phyloP scores from a whole-genome alignment of 2,888 invertebrate species.

The Habrosyne pyritoides region DNA sequence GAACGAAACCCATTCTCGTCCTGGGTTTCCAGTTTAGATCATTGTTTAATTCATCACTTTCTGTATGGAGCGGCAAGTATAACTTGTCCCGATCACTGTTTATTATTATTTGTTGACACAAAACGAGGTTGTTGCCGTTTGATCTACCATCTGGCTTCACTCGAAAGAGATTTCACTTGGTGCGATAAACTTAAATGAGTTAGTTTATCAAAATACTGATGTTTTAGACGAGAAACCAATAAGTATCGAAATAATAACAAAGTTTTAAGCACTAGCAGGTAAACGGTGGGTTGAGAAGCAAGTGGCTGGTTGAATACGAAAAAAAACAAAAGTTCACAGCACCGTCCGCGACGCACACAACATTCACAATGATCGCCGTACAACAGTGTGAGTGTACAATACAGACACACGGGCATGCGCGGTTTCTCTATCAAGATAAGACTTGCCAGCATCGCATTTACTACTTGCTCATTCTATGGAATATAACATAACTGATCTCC shows the following conservation, averaged over 20 bases:
- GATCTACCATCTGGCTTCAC: conserved; percentile 68
- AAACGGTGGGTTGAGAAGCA: conserved; percentile 56
- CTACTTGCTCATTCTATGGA: conserved; percentile 8
- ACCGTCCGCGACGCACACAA: conserved; percentile 47
- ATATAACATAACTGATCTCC: too few relatives aligned
- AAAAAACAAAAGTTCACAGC: conserved; percentile 65
- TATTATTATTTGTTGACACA: conserved; percentile 78
- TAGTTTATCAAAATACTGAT: conserved; percentile 25
- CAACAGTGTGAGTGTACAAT: conserved; percentile 68
- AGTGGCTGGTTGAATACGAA: conserved; percentile 53
- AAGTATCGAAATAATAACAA: conserved; percentile 35
- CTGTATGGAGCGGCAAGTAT: conserved; percentile 53
- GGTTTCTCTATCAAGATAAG: conserved; percentile 38
- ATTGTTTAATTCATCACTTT: conserved; percentile 78
- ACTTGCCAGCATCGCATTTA: conserved; percentile 40
- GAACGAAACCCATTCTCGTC: conserved; percentile 72
- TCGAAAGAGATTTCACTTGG: conserved; percentile 68
- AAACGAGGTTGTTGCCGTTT: conserved; percentile 72
- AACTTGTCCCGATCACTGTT: conserved; percentile 75
- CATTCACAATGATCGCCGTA: conserved; percentile 57
- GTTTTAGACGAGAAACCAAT: conserved; percentile 18
- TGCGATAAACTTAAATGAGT: conserved; percentile 41
- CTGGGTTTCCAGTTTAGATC: conserved; percentile 68
- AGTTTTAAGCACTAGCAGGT: conserved; percentile 59
- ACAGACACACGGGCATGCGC: conserved; percentile 46